These are phyloP conservation scores for Fragum whitleyi DNA, from an alignment of 2,888 invertebrate genomes.

Conservation along the genomic window DNA sequence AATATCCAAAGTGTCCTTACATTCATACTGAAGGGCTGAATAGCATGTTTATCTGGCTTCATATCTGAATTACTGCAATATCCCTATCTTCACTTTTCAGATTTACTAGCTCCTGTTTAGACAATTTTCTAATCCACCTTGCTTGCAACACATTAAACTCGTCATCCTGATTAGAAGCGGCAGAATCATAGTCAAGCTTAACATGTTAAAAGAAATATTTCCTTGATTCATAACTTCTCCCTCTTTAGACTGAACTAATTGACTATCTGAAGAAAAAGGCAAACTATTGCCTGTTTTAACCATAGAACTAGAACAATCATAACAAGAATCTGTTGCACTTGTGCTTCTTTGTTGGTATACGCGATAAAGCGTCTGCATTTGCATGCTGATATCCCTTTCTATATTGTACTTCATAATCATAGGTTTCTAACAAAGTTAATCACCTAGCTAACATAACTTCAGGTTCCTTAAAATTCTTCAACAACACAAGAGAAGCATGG, in stretches of 20 bases:
- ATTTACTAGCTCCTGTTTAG: slow-evolving; percentile 29
- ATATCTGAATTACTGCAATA: slow-evolving; percentile 19
- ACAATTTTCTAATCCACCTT: slow-evolving; percentile 37
- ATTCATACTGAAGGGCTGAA: slow-evolving; percentile 20
- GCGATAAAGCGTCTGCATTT: too few species aligned
- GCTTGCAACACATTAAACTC: background rate
- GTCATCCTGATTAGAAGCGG: background rate
- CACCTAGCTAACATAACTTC: slow-evolving; percentile 41
- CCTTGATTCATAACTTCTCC: too few species aligned
- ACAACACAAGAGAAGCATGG: slow-evolving; percentile 59
- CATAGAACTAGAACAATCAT: background rate
- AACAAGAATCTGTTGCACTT: slow-evolving; percentile 3
- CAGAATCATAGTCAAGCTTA: too few species aligned
- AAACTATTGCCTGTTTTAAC: background rate
- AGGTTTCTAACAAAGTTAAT: slow-evolving; percentile 40
- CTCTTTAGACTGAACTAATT: too few species aligned
- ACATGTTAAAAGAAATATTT: too few species aligned
- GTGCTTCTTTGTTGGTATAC: too few species aligned
- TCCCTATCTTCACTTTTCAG: slow-evolving; percentile 30
- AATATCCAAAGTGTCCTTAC: slow-evolving; percentile 34
- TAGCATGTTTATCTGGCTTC: slow-evolving; percentile 28
- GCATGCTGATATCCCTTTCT: too few species aligned
- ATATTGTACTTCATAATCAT: too few species aligned
- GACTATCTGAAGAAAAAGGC: background rate
- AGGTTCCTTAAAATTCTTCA: slow-evolving; percentile 50